Evolutionary conservation across 2,797 vertebrate species (phyloP), one percentile per base, ranked within the genome.

Genomic region (Sebastes kiyomatsui): DNA sequence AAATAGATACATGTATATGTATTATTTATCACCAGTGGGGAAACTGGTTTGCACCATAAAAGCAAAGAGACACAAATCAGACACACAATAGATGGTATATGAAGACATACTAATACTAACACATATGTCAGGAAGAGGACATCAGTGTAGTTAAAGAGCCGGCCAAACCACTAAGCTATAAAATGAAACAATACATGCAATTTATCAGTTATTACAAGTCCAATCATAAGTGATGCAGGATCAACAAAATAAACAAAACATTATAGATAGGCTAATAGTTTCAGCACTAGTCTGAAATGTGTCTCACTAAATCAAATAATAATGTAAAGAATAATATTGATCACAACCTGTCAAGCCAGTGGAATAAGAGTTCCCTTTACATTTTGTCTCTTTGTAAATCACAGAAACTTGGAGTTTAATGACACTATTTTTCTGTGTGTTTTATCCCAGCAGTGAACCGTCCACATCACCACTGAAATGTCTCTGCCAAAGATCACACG

Each of bases 401-500:
- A 3, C 2, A 61, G 28, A 61, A 6, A n/a, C 59, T n/a, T 32
- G 18, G 5, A 30, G 30, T 62, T 22, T 71, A 77, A 22, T 66
- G 11, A 46, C 11, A 27, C 12, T 10, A 55, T 9, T 49, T 68
- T 66, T 27, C 35, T 71, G 7, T 87, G 23, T 6, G 23, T 6
- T 80, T 7, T 42, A 2, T 84, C 60, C 38, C 86, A 88, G 77
- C 67, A 82, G 78, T 85, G 75, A 88, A 38, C 52, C 46, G 2
- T 59, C 73, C 38, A 56, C 8, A n/a, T 77, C n/a, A 5, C 18
- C 20, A 1, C 62, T 69, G 70, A 87, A 46, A 94, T 94, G 94
- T 90, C 81, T 20, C 59, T 91, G 32, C 56, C 2, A 2, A 91
- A 81, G 28, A 86, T 90, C 62, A 55, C 87, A 4, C 82, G 85